Percentiles rank a stretch among this genome's conserved stretches.
Evolutionary conservation across 2,888 invertebrate species (phyloP).

Genomic region (Escarpia spicata): DNA sequence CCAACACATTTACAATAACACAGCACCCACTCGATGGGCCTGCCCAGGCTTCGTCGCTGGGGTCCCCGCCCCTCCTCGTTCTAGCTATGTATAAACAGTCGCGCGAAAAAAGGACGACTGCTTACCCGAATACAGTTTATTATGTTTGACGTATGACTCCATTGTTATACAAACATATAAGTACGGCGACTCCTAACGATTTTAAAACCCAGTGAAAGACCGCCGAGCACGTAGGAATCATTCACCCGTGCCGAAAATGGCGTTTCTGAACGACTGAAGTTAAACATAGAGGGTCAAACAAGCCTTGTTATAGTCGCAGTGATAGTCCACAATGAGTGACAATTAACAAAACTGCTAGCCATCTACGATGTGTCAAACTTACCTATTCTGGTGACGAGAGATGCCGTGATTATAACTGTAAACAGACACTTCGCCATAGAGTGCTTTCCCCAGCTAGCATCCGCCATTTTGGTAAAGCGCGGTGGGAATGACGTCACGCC

Average conservation of each 20-base stretch:
- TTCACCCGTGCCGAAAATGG: constrained; percentile 3
- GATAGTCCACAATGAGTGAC: neutral
- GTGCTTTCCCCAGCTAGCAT: constrained; percentile 13
- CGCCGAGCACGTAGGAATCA: constrained; percentile 12
- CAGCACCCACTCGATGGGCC: neutral
- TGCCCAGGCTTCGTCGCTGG: neutral
- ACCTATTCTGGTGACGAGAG: constrained; percentile 13
- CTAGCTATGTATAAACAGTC: neutral
- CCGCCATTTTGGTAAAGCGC: neutral
- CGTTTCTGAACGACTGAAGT: neutral
- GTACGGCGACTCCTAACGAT: neutral
- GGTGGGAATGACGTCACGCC: constrained; percentile 12
- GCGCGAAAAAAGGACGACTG: neutral
- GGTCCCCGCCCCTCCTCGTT: neutral
- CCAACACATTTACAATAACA: neutral
- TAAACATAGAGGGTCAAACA: neutral
- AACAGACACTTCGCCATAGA: constrained; percentile 16
- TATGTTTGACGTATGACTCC: neutral
- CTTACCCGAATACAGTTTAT: neutral
- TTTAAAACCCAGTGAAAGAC: neutral
- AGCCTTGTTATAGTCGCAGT: neutral
- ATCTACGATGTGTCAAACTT: neutral
- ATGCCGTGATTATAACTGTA: neutral
- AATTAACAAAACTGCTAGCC: neutral
- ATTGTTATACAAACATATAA: neutral